These are phyloP conservation scores for Belgica antarctica DNA, from an alignment of 2,888 invertebrate species.

Conservation along the genomic window DNA sequence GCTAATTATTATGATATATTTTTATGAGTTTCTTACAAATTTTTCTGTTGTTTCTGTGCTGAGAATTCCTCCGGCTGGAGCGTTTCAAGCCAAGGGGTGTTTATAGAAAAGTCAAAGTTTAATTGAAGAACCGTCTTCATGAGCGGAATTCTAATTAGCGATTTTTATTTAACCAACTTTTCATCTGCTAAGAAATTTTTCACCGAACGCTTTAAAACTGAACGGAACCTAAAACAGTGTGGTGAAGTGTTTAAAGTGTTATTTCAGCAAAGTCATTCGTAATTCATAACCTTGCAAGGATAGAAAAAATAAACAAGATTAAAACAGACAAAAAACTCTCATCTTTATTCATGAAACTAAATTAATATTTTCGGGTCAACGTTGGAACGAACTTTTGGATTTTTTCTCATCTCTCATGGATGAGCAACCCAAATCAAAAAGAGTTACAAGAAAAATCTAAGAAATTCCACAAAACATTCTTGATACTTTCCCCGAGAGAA, in stretches of 20 bases:
- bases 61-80: background rate
- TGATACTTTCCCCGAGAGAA: background rate
- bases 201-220: background rate
- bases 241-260: slow-evolving; percentile 12
- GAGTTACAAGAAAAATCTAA: background rate
- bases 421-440: slow-evolving; percentile 21
- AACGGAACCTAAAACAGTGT: background rate
- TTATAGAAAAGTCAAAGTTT: slow-evolving; percentile 14
- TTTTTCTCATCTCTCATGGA: slow-evolving; percentile 8
- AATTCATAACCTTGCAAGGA: background rate
- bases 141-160: slow-evolving; percentile 11
- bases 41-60: background rate
- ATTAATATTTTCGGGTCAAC: background rate
- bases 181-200: no score
- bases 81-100: slow-evolving; percentile 18
- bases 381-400: background rate
- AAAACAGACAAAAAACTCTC: background rate
- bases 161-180: no score
- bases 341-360: slow-evolving; percentile 18
- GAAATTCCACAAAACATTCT: background rate
- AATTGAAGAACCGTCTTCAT: background rate
- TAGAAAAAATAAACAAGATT: no score
- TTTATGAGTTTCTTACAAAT: slow-evolving; percentile 9
- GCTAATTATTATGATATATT: background rate
- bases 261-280: background rate